Base-by-base conservation (phyloP, 2,888 invertebrate species). In the Xestia ashworthii region DNA sequence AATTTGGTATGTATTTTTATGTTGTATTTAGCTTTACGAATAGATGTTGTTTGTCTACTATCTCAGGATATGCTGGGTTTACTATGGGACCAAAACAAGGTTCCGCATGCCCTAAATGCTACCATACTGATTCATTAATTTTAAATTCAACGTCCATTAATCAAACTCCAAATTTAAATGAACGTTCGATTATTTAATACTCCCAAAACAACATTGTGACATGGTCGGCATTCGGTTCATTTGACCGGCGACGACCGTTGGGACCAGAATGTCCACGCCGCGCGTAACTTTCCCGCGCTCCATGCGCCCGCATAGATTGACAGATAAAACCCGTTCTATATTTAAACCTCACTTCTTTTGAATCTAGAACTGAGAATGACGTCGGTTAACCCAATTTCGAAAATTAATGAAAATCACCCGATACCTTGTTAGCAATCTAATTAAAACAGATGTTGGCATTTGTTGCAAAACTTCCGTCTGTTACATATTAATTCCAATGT, bases 311-410 rank as follows among this genome's bases (percentile, higher is more conserved):
- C 77, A 83, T 87, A 82, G 86, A 87, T 88, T 77, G 78, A 87
- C 82, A 85, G 84, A 89, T 88, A 88, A 87, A 87, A 83, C 81
- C 71, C 71, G 74, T 78, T 83, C 85, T 78, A 85, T 72, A 81
- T 86, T 78, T 72, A 80, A 83, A 80, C 53, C 46, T 78, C 32
- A 76, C 68, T 74, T 78, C 82, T 78, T 87, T 81, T 81, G 76
- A 82, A 69, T 83, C 71, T 71, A 62, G 53, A 74, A 82, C 55
- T 16, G 64, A 76, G 67, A 88, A 76, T 76, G 74, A 79, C 76
- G 76, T 75, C 71, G 78, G 83, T 82, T 82, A 84, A 83, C 84
- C 86, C 48, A 74, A 83, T 81, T 87, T 79, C 67, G 64, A 72
- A 82, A 83, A 82, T 75, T 77, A 81, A 81, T 75, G 71, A 84